Percentiles rank a stretch among this genome's conserved stretches.
Conservation (phyloP, 2,113 vertebrate genomes). For the Semnornis frantzii region DNA sequence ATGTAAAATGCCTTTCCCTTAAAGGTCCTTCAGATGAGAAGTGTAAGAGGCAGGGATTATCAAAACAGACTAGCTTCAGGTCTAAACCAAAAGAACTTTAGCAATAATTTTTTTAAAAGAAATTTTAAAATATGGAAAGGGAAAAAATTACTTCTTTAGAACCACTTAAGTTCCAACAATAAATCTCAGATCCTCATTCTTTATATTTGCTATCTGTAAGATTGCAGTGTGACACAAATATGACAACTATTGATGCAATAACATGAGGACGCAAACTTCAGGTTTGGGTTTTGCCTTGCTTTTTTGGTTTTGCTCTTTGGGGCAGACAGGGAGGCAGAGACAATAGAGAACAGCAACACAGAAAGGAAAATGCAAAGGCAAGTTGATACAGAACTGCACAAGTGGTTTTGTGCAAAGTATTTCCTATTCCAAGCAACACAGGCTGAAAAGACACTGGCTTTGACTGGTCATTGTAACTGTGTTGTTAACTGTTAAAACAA, state of each 20-base stretch:
- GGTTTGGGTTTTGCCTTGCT: not conserved
- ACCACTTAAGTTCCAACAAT: not conserved
- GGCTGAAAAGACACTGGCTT: not conserved
- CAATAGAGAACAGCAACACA: not conserved
- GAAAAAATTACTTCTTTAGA: accelerated
- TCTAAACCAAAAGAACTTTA: not conserved
- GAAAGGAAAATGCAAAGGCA: not conserved
- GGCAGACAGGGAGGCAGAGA: not conserved
- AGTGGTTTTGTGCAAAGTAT: not conserved
- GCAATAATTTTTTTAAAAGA: not conserved
- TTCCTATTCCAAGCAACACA: not conserved
- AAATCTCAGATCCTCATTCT: not conserved
- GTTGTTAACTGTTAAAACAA: not conserved
- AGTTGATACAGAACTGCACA: not conserved
- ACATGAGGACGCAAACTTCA: not conserved
- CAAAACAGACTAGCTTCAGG: not conserved
- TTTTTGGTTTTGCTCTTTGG: not conserved
- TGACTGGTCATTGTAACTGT: not conserved
- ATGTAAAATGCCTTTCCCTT: not conserved
- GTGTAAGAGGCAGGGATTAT: not conserved
- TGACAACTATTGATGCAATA: not conserved
- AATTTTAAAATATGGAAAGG: not conserved
- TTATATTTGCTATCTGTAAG: not conserved
- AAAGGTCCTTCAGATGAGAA: not conserved
- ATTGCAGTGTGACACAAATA: not conserved